These are phyloP conservation scores for Philypnodon macrostomus DNA, from an alignment of 2,797 vertebrate genomes.

Conservation along the genomic window DNA sequence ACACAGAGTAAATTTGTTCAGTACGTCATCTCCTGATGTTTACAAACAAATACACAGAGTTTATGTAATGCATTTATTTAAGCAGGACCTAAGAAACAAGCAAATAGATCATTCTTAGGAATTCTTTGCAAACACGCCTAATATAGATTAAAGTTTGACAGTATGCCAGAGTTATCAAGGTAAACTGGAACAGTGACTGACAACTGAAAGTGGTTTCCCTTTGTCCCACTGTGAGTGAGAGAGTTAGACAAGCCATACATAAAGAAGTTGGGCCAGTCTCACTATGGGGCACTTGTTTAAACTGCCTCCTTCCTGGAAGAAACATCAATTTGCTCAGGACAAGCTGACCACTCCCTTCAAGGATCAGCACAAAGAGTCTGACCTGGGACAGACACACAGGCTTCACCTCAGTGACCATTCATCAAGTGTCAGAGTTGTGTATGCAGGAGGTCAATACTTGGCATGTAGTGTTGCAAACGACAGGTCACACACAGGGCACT, in stretches of 20 bases:
- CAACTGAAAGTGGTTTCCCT: conserved; percentile 78
- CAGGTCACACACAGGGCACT: conserved; percentile 61
- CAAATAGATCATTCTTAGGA: conserved; percentile 97
- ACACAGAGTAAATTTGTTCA: conserved; percentile 92
- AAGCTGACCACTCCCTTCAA: conserved; percentile 72
- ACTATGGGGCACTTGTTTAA: conserved; percentile 52
- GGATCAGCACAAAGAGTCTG: conserved; percentile 76
- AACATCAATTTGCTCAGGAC: conserved; percentile 72
- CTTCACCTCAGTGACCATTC: conserved; percentile 73
- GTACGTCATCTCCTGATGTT: conserved; percentile 92
- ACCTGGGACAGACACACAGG: conserved; percentile 68
- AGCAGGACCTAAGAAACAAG: conserved; percentile 95
- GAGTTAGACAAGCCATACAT: conserved; percentile 24
- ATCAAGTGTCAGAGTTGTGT: conserved; percentile 65
- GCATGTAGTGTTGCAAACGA: conserved; percentile 61
- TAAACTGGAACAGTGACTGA: conserved; percentile 78
- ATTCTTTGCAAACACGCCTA: conserved; percentile 92
- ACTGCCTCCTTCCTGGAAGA: conserved; percentile 57
- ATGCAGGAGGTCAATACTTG: conserved; percentile 64
- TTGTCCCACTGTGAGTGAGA: conserved; percentile 59
- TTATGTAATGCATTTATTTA: conserved; percentile 98
- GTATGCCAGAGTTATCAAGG: conserved; percentile 81
- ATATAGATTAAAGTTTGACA: conserved; percentile 82
- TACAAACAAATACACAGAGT: conserved; percentile 96
- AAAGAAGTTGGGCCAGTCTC: conserved; percentile 44